Base-by-base conservation (phyloP, 2,888 invertebrate species). In the Chrysolina americana region DNA sequence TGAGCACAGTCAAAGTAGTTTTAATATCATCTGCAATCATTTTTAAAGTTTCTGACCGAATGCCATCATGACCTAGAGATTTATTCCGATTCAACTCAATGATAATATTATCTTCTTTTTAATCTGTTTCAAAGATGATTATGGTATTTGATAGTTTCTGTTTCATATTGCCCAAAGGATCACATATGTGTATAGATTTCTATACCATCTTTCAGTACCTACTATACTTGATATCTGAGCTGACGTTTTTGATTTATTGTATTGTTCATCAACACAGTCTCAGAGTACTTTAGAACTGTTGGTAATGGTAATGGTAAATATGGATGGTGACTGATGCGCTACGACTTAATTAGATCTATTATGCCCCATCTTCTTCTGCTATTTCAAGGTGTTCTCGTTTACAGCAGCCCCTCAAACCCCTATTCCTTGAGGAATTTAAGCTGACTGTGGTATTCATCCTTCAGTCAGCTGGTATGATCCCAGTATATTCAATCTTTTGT, bases 31-130 rank as follows among this genome's bases (percentile, higher is more conserved):
- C 56, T 17, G 17, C 17, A 19, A 56, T 56, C 5, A 56, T 56
- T 56, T 17, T 56, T 17, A 21, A 56, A 56, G 56, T 56, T 56
- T 56, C 56, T 56, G 13, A 56, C 1, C 56, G 56, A 17, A 56
- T 56, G 10, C 56, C 56, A 21, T 56, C 56, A 56, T 6, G 56
- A 19, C 56, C 56, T 56, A 11, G 21, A 56, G 56, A 56, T 21
- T 56, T 56, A 17, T 21, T 19, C 17, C 6, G 21, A 4, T 56
- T 56, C 2, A 44, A 44, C 10, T 17, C 56, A 4, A 21, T 56
- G 5, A 17, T 56, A 56, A 19, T 56, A 21, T 19, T 56, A 17
- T 11, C 56, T 17, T 56, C 56, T 56, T 17, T 17, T 56, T 56
- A 2, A 21, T 56, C 56, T 56, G 21, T 21, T 56, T n/a, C n/a